Evolutionary conservation across 2,113 vertebrate genomes (phyloP).

Genomic region (Engystomops pustulosus): DNA sequence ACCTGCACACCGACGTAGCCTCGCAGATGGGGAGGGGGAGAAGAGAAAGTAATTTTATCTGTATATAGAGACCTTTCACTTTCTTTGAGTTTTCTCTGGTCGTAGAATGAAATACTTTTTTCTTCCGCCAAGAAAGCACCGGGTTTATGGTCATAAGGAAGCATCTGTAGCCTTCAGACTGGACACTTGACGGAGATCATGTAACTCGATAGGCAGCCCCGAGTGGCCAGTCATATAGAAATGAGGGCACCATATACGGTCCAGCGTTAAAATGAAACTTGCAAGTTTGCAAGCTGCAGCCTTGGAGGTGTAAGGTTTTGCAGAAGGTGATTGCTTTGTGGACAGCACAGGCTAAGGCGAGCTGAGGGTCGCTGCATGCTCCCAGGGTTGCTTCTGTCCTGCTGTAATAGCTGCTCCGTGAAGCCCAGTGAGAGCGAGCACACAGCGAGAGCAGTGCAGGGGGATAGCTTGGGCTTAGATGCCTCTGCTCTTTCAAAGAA

Average conservation of each 20-base stretch:
- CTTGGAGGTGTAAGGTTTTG: constrained; percentile 36
- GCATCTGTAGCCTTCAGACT: neutral
- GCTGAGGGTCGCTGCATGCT: constrained; percentile 46
- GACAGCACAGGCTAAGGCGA: neutral
- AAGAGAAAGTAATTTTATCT: constrained; percentile 4
- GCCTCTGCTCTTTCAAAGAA: constrained; percentile 38
- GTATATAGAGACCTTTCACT: neutral
- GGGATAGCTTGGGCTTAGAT: constrained; percentile 7
- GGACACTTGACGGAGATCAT: constrained; percentile 34
- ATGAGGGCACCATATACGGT: neutral
- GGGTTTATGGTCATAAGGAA: neutral
- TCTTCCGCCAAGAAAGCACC: constrained; percentile 3
- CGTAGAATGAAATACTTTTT: constrained; percentile 44
- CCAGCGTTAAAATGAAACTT: neutral
- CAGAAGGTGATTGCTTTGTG: constrained; percentile 35
- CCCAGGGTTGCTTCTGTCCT: constrained; percentile 26
- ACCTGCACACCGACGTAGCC: constrained; percentile 62
- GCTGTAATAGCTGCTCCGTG: constrained; percentile 26
- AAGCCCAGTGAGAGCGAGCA: constrained; percentile 31
- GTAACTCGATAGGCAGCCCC: neutral
- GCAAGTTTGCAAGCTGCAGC: neutral
- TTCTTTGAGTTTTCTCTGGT: constrained; percentile 36
- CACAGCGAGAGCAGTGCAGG: neutral
- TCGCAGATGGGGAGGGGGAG: constrained; percentile 32
- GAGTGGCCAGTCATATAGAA: neutral